Evolutionary conservation across 2,888 invertebrate species (phyloP), one percentile per base, ranked within the genome.

Genomic region (Pterostichus madidus): DNA sequence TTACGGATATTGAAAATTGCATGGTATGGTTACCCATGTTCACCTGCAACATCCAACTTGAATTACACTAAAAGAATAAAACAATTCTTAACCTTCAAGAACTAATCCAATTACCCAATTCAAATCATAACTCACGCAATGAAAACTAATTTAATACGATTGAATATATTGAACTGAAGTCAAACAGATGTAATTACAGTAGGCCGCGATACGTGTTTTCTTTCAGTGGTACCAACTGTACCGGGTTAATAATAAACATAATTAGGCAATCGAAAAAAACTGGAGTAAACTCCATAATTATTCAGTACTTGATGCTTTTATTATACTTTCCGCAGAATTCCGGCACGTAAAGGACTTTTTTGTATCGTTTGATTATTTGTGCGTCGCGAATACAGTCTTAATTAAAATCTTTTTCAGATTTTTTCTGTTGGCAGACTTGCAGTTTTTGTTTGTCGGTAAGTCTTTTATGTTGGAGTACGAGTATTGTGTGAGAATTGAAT

Each of bases 251-350:
- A 75, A 75, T 75, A 49, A 75, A 75, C 75, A 75, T 75, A 75
- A 73, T 73, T 73, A 75, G 64, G 64, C 8, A 64, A 64, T 64
- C 8, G 24, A 7, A 64, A 75, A 75, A 75, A 75, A 75, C 24
- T 75, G 73, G 49, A 73, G 49, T 46, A 73, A 73, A 73, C 68
- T 68, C 68, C 17, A n/a, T 75, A 75, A 76, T 76, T 76, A 76
- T 76, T 76, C 76, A 76, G 35, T 15, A 35, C 76, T 75, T 53
- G 13, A 31, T 64, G 64, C 64, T 53, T 53, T 53, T 76, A n/a
- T n/a, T n/a, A 53, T 76, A 39, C 39, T 76, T 76, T 76, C 53
- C 76, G 56, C 53, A 56, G 53, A 53, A 52, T 76, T 24, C 53
- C 56, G n/a, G 17, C 76, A 76, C 76, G 76, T 76, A 53, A 35